Base-by-base conservation (phyloP, 2,888 invertebrate genomes). In the Furcula furcula region DNA sequence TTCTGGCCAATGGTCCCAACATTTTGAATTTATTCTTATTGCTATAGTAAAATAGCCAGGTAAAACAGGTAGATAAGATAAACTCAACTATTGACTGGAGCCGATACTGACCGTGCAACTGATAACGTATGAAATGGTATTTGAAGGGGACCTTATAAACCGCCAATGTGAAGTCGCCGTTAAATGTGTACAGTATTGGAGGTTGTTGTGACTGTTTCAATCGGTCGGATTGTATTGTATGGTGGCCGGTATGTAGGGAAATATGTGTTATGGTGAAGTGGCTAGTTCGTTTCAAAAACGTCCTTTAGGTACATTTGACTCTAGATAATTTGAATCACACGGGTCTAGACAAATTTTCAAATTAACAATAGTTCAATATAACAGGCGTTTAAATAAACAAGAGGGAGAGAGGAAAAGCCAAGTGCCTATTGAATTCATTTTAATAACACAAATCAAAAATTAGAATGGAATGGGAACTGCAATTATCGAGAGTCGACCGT, bases 1-100 rank as follows among this genome's bases (percentile, higher is more conserved):
- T 75, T 43, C 80, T 85, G 4, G 80, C 76, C 22, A 87, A 38
- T 11, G 83, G 72, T 28, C 82, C 85, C 45, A 86, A 58, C 88
- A 88, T 88, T 71, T 80, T 81, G 27, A 44, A 27, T 60, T 52
- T 35, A 36, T 42, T 32, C 38, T 36, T 25, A n/a, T n/a, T n/a
- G n/a, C n/a, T n/a, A n/a, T n/a, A n/a, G n/a, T n/a, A n/a, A n/a
- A n/a, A n/a, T n/a, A n/a, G n/a, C n/a, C n/a, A n/a, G n/a, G 50
- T 55, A 55, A 16, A 27, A 15, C 41, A 49, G 47, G 51, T 43
- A 65, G 84, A 84, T 83, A 55, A 81, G 84, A 76, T 83, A 76
- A 63, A 37, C 36, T 70, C 57, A 52, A 47, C 40, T 67, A 68
- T 69, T 47, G 58, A 31, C 34, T 44, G 52, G 31, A 46, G 43